phyloP scores from a whole-genome alignment of 2,113 vertebrate genomes.

The Phylloscopus trochilus region DNA sequence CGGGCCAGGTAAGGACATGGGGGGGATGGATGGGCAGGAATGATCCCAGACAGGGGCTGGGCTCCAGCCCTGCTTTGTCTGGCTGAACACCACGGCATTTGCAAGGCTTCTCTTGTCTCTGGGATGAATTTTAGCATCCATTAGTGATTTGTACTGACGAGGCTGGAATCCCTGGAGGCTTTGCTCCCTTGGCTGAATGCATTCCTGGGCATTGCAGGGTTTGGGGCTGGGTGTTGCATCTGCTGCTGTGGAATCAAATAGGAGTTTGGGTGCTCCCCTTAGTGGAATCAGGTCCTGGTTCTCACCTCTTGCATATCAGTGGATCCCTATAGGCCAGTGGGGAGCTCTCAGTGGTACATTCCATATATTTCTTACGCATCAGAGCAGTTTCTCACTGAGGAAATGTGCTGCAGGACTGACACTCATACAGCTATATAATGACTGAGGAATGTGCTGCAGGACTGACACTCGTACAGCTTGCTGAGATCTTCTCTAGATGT shows the following conservation, averaged over 20 bases:
- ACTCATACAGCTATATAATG: too few species aligned
- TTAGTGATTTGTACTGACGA: not conserved
- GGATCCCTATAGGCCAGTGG: not conserved
- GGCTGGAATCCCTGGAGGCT: not conserved
- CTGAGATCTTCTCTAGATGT: not conserved
- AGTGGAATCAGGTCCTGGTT: not conserved
- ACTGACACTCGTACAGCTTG: not conserved
- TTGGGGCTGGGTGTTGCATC: not conserved
- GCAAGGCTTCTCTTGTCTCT: not conserved
- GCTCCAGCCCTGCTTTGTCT: not conserved
- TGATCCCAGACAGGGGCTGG: rapidly evolving
- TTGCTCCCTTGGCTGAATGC: not conserved
- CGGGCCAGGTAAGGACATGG: conserved; percentile 83
- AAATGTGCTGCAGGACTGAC: not conserved
- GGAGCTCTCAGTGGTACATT: not conserved
- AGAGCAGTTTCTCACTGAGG: not conserved
- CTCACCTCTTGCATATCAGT: not conserved
- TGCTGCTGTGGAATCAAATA: not conserved
- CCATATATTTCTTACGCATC: not conserved
- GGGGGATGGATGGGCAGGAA: not conserved
- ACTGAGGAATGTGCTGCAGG: not conserved
- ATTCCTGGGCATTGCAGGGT: not conserved
- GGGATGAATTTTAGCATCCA: not conserved
- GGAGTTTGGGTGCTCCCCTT: not conserved
- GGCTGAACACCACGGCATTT: rapidly evolving